A percentile compares a stretch with the other conserved stretches of the same genome.
phyloP scores from a whole-genome alignment of 2,113 vertebrate genomes.

The Sterrhoptilus dennistouni region DNA sequence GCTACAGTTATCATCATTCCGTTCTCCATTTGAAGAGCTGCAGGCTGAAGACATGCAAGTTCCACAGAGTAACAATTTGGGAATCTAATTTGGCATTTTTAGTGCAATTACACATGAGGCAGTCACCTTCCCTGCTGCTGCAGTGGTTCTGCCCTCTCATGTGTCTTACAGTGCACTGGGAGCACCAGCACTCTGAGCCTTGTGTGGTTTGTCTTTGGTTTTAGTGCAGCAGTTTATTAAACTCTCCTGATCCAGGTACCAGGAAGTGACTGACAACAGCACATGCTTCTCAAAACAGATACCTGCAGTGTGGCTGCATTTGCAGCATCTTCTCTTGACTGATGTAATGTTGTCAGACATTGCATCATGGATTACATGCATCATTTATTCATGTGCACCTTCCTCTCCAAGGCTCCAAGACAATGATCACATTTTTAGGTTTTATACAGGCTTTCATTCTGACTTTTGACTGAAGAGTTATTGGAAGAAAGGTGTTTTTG shows the following conservation, averaged over 20 bases:
- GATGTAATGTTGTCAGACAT: not conserved
- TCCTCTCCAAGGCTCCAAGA: not conserved
- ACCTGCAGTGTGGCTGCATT: not conserved
- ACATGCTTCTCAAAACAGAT: not conserved
- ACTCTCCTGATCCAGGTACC: not conserved
- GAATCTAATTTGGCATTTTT: not conserved
- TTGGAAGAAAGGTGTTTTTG: not conserved
- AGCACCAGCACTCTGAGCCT: rapidly evolving
- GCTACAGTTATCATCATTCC: not conserved
- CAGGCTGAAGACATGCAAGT: not conserved
- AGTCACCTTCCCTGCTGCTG: not conserved
- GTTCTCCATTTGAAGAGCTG: not conserved
- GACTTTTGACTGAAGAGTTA: not conserved
- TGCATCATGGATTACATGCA: not conserved
- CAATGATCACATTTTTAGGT: not conserved
- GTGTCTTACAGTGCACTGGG: too few species aligned
- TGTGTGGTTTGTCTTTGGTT: not conserved
- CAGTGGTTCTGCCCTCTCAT: not conserved
- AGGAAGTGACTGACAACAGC: not conserved
- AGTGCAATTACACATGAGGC: not conserved
- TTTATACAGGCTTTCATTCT: not conserved
- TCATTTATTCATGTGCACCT: not conserved
- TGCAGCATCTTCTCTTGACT: not conserved
- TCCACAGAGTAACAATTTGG: not conserved
- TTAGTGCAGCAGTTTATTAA: not conserved